Base-by-base conservation (phyloP, 2,888 invertebrate genomes). In the Rhynchonema sp. region DNA sequence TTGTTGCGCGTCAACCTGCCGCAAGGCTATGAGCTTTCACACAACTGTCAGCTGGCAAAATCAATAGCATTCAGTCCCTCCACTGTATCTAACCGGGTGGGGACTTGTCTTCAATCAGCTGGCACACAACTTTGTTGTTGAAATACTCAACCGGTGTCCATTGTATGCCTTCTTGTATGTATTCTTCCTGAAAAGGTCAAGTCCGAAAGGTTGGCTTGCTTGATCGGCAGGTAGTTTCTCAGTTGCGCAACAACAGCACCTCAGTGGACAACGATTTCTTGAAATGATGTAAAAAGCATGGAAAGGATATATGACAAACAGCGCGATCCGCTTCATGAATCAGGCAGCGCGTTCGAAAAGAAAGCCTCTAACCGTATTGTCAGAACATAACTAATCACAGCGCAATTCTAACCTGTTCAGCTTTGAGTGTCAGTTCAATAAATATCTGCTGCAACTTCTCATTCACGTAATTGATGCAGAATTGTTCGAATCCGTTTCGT, bases 381-480 rank as follows among this genome's bases (percentile, higher is more conserved):
- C n/a, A n/a, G n/a, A n/a, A n/a, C n/a, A n/a, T n/a, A n/a, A n/a
- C n/a, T n/a, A n/a, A n/a, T n/a, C n/a, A n/a, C n/a, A n/a, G n/a
- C 23, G n/a, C n/a, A n/a, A n/a, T n/a, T n/a, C n/a, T 2, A 29
- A 82, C 82, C 77, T 82, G 82, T 72, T 83, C 83, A 26, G 82
- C 81, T 70, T 82, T 83, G 54, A 83, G 73, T 0, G 83, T 83
- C 52, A 83, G 73, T 66, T 83, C 82, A 66, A 83, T 83, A 73
- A 83, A 83, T 60, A 83, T 83, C 71, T 83, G 83, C 68, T 83
- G 83, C 17, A 83, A 75, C 68, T 83, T 83, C 71, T 83, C 83
- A 69, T 83, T 83, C 26, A 83, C 82, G 68, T 81, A 83, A 70
- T 83, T 83, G 61, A 83, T 83, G 70, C 82, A 72, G 69, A 83